Base-by-base conservation (phyloP, 1,140 invertebrate genomes). In the Hylyphantes graminicola region DNA sequence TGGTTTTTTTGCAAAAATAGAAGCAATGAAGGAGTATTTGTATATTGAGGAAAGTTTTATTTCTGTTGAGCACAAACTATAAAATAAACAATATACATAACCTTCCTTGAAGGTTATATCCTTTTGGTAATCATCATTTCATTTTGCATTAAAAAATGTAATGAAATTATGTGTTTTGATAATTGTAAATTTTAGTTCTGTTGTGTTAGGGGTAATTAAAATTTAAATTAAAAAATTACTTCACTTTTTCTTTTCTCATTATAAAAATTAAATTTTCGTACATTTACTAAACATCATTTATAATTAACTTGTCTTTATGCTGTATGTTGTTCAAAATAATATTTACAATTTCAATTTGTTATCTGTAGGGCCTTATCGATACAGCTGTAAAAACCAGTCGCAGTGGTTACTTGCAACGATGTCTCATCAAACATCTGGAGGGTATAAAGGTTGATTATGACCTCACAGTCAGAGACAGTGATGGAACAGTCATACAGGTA, bases 351-450 rank as follows among this genome's bases (percentile, higher is more conserved):
- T 74, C 72, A 80, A 12, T 85, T 85, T 64, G 75, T 90, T 88
- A 35, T 85, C 79, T 65, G 11, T 86, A 92, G 92, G 93, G 93
- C 90, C 88, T 94, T 50, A 91, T 94, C 85, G 93, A 94, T 89
- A 94, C 93, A 54, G 93, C 93, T 86, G 93, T 94, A 2, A 94
- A 94, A 88, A 99, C 98, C 9, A 98, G 96, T 91, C 93, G 97
- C 86, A 98, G 96, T 88, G 98, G 98, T 87, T 99, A 99, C 90
- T 91, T 99, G 74, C 98, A 99, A 90, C 92, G 98, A 82, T 99
- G 98, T 92, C 91, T 99, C 0, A 96, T 99, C 17, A 99, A 99
- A 91, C 97, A 99, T 91, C 91, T 99, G 48, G 98, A 99, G 92
- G 98, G 98, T 12, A 88, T 99, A 2, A 92, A 92, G 63, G 94